phyloP scores from a whole-genome alignment of 1,140 invertebrate genomes.

The Meloidogyne hapla region DNA sequence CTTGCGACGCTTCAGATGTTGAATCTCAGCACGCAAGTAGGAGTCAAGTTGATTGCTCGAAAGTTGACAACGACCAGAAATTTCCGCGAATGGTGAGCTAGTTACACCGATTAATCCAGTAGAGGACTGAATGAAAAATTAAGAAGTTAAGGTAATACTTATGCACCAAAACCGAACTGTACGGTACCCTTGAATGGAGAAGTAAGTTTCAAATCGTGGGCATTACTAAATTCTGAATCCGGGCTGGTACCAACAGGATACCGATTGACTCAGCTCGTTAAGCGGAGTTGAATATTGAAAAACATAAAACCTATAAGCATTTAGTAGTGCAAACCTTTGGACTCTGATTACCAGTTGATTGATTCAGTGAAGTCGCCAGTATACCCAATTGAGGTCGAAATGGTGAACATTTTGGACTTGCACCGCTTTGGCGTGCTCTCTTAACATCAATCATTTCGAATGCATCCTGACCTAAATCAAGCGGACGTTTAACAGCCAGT shows the following conservation, averaged over 20 bases:
- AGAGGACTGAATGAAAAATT: neutral
- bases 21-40: slow-evolving; percentile 53
- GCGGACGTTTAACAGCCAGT: slow-evolving; percentile 56
- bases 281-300: no score
- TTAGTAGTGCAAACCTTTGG: slow-evolving; percentile 25
- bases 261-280: no score
- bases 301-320: no score
- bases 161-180: no score
- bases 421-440: slow-evolving; percentile 38
- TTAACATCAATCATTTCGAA: slow-evolving; percentile 51
- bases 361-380: slow-evolving; percentile 51
- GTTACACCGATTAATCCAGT: neutral
- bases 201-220: no score
- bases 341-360: slow-evolving; percentile 15
- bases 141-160: no score
- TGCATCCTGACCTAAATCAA: slow-evolving; percentile 51
- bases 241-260: no score
- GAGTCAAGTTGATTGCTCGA: slow-evolving; percentile 48
- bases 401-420: slow-evolving; percentile 55
- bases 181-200: no score
- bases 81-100: slow-evolving; percentile 45
- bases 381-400: slow-evolving; percentile 60
- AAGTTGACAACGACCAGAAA: slow-evolving; percentile 40
- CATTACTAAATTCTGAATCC: no score
- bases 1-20: slow-evolving; percentile 50